phyloP scores from a whole-genome alignment of 1,140 invertebrate genomes.

The Psilanteris sp. region DNA sequence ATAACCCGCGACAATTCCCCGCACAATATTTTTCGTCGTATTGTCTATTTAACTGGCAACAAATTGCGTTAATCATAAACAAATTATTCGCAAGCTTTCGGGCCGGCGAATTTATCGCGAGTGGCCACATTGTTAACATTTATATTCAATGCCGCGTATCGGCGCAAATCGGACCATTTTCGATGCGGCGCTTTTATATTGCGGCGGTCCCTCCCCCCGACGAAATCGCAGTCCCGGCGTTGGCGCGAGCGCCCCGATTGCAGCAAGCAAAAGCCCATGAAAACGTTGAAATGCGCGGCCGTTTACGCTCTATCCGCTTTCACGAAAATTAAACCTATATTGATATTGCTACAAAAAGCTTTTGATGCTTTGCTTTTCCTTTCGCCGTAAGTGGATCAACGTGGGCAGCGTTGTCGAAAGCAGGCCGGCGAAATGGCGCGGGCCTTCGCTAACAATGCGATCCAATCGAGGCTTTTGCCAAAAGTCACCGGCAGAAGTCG shows the following conservation, averaged over 20 bases:
- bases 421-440: conserved; percentile 55
- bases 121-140: conserved; percentile 20
- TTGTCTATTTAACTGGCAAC: conserved; percentile 11
- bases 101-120: conserved; percentile 17
- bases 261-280: conserved; percentile 33
- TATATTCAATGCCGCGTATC: conserved; percentile 20
- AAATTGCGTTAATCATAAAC: conserved; percentile 36
- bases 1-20: conserved; percentile 7
- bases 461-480: conserved; percentile 60
- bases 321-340: conserved; percentile 68
- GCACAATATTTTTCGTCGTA: conserved; percentile 24
- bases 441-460: conserved; percentile 55
- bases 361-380: conserved; percentile 42
- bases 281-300: conserved; percentile 42
- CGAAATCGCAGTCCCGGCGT: background rate
- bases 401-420: conserved; percentile 55
- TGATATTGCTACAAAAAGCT: conserved; percentile 60
- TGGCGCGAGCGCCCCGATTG: conserved; percentile 8
- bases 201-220: background rate
- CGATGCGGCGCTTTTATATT: conserved; percentile 16
- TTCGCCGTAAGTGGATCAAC: conserved; percentile 50
- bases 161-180: conserved; percentile 19
- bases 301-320: conserved; percentile 57
- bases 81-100: conserved; percentile 7
- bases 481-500: conserved; percentile 60